Conservation (phyloP, 1,140 invertebrate species). For the Drosophila guanche region DNA sequence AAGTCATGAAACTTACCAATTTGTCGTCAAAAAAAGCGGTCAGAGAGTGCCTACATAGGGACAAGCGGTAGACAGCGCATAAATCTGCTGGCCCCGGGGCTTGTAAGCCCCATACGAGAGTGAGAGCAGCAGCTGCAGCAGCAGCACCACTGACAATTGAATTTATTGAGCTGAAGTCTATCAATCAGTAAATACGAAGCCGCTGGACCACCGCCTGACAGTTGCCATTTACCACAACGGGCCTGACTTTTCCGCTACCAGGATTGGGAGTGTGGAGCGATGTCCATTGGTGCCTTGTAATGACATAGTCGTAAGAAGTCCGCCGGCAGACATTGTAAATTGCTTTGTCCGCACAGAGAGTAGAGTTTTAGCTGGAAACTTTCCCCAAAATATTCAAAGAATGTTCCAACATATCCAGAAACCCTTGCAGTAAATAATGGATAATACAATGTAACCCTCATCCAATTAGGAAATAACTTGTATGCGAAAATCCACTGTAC, state of each 20-base stretch:
- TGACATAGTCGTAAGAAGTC: conserved; percentile 52
- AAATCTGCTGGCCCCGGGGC: conserved; percentile 47
- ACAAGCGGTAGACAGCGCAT: conserved; percentile 31
- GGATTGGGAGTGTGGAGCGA: too few species aligned
- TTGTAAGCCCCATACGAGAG: neutral
- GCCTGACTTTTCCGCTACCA: too few species aligned
- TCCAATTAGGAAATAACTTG: conserved; percentile 32
- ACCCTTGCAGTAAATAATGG: conserved; percentile 16
- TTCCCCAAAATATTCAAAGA: too few species aligned
- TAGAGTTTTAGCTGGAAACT: neutral
- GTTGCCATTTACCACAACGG: conserved; percentile 1
- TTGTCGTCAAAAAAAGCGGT: conserved; percentile 57
- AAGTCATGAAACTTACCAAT: conserved; percentile 69
- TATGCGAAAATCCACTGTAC: conserved; percentile 6
- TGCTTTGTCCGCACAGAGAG: neutral
- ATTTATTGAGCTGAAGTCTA: conserved; percentile 73
- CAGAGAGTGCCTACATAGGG: conserved; percentile 20
- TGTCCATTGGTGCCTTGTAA: conserved; percentile 38
- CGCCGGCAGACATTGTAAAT: conserved; percentile 16
- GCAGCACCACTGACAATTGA: conserved; percentile 68
- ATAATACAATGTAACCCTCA: conserved; percentile 4
- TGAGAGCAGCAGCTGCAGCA: conserved; percentile 21
- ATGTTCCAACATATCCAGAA: too few species aligned
- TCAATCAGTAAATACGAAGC: conserved; percentile 77
- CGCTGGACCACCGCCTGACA: conserved; percentile 32